Evolutionary conservation across 2,113 vertebrate genomes (phyloP).

Genomic region (Rhinogobius similis): DNA sequence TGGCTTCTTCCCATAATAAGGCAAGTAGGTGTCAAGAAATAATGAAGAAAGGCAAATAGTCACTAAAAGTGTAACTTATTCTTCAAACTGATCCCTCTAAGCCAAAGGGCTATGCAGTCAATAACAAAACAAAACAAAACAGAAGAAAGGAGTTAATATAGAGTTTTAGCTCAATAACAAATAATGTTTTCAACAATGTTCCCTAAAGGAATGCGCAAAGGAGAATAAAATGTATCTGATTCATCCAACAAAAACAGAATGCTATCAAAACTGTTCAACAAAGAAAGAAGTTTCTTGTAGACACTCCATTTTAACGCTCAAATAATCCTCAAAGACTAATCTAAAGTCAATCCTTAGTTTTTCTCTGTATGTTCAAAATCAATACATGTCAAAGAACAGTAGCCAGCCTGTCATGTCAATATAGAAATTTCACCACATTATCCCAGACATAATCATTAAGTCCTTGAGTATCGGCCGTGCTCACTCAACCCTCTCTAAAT

Average conservation of each 20-base stretch:
- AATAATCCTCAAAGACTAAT: neutral
- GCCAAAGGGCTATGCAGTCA: too few species aligned
- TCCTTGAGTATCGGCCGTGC: constrained; percentile 10
- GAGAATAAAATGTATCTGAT: neutral
- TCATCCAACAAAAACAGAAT: neutral
- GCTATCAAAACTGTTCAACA: neutral
- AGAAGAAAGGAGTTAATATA: neutral
- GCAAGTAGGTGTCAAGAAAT: too few species aligned
- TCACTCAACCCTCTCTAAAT: constrained; percentile 24
- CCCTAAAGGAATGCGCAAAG: neutral
- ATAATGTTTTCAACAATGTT: neutral
- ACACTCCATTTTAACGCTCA: neutral
- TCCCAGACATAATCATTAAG: constrained; percentile 15
- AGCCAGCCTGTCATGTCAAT: neutral
- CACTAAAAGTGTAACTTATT: neutral
- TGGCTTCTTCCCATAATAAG: too few species aligned
- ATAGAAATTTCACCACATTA: constrained; percentile 14
- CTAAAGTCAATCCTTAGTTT: neutral
- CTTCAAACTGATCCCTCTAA: neutral
- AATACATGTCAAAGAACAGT: neutral
- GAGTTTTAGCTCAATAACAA: neutral
- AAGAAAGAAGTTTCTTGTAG: neutral
- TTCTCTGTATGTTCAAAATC: constrained; percentile 6
- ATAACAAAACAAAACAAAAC: neutral
- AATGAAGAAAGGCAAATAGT: too few species aligned